Evolutionary conservation across 2,888 invertebrate species (phyloP), one percentile per base, ranked within the genome.

Genomic region (Panzeria rudis): DNA sequence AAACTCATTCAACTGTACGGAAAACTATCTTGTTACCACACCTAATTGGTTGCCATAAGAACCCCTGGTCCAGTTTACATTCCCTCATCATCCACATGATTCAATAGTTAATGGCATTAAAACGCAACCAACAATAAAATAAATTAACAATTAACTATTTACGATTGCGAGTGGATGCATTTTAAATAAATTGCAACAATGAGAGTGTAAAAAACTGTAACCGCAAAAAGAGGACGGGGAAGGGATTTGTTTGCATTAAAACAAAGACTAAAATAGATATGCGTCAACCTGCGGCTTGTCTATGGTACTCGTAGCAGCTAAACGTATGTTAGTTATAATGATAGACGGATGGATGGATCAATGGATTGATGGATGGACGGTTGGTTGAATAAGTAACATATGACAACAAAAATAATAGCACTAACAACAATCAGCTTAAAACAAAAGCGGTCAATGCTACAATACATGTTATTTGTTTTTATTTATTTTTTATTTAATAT

Each of bases 391-490:
- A 69, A 75, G 38, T 71, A 76, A 69, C 56, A 72, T 77, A 73
- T 50, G 76, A 59, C 77, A 76, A 76, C 59, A 71, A 68, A 23
- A 78, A 56, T 3, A 62, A 56, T 5, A 76, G 4, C 41, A 72
- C 62, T 29, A 71, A 29, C 6, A 29, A 25, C 64, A 38, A 13
- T 13, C 11, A 61, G 8, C 20, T 78, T 69, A 72, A 77, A 72
- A 54, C 77, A 80, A 84, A 84, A 77, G 80, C 84, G 81, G 83
- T 79, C 83, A 83, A 79, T 83, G 83, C 79, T 75, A 69, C 29
- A 79, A 85, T 69, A 77, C 38, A 52, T 25, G 66, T 79, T 44
- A 15, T 52, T 84, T 86, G 79, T 83, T 72, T 20, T 52, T 20
- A 20, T 52, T 54, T 29, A 29, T 29, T 25, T 35, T 59, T 32